These are phyloP conservation scores for Achroia grisella DNA, from an alignment of 1,140 invertebrate genomes.

Conservation along the genomic window DNA sequence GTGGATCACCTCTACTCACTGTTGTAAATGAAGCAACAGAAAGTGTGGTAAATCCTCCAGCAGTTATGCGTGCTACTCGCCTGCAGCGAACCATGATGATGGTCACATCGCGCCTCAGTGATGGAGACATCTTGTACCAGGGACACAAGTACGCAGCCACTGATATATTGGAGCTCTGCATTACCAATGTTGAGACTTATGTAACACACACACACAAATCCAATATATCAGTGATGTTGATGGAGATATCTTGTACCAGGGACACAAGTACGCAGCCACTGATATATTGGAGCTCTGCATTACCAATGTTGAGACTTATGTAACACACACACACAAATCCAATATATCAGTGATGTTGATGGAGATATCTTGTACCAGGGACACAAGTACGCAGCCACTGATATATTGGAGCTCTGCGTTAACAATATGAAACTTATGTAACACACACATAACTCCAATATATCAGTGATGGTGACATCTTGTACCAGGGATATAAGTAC, in stretches of 20 bases:
- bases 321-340: too few relatives aligned
- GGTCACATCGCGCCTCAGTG: constrained; percentile 48
- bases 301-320: neutral
- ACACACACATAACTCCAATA: too few relatives aligned
- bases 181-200: neutral
- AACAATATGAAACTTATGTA: neutral
- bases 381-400: constrained; percentile 49
- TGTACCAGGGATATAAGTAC: constrained; percentile 67
- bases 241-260: constrained; percentile 61
- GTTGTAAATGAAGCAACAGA: constrained; percentile 66
- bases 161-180: constrained; percentile 47
- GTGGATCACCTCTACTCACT: constrained; percentile 28
- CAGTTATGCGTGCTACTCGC: constrained; percentile 55
- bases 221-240: too few relatives aligned
- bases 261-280: constrained; percentile 50
- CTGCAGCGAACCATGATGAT: constrained; percentile 65
- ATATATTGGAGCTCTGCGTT: constrained; percentile 46
- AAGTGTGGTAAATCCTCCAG: constrained; percentile 65
- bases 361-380: constrained; percentile 63
- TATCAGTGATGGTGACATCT: constrained; percentile 38
- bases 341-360: too few relatives aligned
- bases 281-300: constrained; percentile 47
- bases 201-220: neutral
- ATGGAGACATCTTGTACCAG: constrained; percentile 59
- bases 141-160: constrained; percentile 53